Evolutionary conservation across 2,797 vertebrate species (phyloP).

Genomic region (Cygnus olor): DNA sequence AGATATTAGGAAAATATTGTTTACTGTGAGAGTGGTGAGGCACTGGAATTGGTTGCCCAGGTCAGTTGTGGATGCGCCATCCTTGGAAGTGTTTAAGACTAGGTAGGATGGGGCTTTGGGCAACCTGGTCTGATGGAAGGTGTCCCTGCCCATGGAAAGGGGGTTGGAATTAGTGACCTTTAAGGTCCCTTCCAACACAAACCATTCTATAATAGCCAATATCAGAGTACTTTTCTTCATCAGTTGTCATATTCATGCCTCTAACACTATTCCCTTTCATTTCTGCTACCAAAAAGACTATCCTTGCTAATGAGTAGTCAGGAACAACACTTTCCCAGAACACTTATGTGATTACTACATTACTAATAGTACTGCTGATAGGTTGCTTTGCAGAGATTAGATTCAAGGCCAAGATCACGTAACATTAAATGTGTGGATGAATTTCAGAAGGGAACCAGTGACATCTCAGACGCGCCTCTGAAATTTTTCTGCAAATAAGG

Average conservation of each 20-base stretch:
- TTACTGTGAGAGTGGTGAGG: no score
- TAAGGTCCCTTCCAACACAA: background rate
- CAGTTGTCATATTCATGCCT: background rate
- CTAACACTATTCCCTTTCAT: background rate
- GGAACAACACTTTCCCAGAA: background rate
- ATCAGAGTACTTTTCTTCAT: background rate
- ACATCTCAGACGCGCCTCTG: background rate
- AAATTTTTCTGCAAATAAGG: background rate
- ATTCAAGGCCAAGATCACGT: background rate
- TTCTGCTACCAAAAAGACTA: background rate
- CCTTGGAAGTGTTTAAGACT: no score
- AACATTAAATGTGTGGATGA: background rate
- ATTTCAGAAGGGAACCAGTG: background rate
- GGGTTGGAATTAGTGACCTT: no score
- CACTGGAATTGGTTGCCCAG: no score
- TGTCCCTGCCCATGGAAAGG: no score
- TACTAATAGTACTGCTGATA: background rate
- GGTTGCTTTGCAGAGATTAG: background rate
- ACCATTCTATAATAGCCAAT: background rate
- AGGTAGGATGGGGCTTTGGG: no score
- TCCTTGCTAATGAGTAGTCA: background rate
- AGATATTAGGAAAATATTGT: no score
- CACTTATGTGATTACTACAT: background rate
- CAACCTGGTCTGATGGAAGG: no score
- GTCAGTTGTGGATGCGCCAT: no score